Evolutionary conservation across 30 jellyfish, hydroid and myxozoan genomes (phyloP), one percentile per base, ranked within the genome.

Genomic region (Sanderia malayensis): DNA sequence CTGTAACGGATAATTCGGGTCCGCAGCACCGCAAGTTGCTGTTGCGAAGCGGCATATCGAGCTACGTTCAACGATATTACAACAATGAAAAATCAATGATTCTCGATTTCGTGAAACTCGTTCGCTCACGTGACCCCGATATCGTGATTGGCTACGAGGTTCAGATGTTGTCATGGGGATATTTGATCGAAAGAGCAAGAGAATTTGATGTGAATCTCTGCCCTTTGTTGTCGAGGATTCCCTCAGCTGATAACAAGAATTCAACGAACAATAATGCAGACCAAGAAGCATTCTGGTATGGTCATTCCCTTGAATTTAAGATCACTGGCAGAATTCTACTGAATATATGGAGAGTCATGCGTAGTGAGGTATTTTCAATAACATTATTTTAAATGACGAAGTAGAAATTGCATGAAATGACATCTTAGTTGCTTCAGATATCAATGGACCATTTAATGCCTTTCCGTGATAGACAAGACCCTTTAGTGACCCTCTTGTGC

Each of bases 321-420:
- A 78, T 92, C 21, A 47, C 86, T 11, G 98, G 98, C 22, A 61
- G 98, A 41, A 84, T 92, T 31, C 67, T 92, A 17, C 70, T 92
- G 41, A 92, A 92, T 84, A 90, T 92, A 17, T 92, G 98, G 98
- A 71, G 98, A 46, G 77, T 92, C 1, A 92, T 92, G 98, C 81
- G 96, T 17, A 79, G 93, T 58, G 98, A 92, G 95, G 98, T 92
- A 70, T 19, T n/a, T n/a, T n/a, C n/a, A n/a, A n/a, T n/a, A n/a
- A n/a, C n/a, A n/a, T n/a, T n/a, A n/a, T n/a, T n/a, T n/a, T n/a
- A n/a, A n/a, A n/a, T n/a, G n/a, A n/a, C n/a, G n/a, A n/a, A n/a
- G n/a, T n/a, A n/a, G n/a, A n/a, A n/a, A n/a, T n/a, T n/a, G n/a
- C n/a, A n/a, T n/a, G n/a, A n/a, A n/a, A n/a, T n/a, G n/a, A n/a